A percentile compares a stretch with the other conserved stretches of the same genome.
Evolutionary conservation across 2,113 vertebrate genomes (phyloP).

Genomic region (Nothoprocta pentlandii): DNA sequence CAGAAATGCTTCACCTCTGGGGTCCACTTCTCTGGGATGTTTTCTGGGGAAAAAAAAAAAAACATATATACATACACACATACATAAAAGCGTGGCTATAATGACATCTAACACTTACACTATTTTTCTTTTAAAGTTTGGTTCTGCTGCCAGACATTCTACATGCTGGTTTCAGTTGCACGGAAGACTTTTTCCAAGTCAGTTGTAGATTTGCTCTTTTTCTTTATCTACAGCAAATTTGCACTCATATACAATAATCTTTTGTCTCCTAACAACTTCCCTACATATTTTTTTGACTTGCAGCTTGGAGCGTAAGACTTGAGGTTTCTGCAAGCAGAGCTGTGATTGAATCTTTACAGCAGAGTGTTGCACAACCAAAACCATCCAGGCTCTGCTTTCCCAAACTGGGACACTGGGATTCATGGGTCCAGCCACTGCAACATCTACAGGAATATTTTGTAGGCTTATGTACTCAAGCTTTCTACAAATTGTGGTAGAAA

Average conservation of each 20-base stretch:
- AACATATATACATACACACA: background rate
- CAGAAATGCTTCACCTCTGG: conserved; percentile 99
- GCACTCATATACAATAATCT: background rate
- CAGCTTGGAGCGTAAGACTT: background rate
- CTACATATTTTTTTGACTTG: background rate
- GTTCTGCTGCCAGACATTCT: background rate
- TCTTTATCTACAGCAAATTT: background rate
- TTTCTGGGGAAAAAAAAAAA: conserved; percentile 81
- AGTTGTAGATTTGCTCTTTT: background rate
- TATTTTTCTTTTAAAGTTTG: background rate
- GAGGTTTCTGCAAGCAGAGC: background rate
- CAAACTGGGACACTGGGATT: background rate
- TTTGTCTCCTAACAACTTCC: background rate
- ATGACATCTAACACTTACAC: background rate
- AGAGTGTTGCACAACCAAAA: background rate
- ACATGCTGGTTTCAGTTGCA: background rate
- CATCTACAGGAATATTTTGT: background rate
- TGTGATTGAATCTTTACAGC: background rate
- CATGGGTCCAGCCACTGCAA: background rate
- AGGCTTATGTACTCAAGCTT: background rate
- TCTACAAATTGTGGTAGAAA: background rate
- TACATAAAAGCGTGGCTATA: background rate
- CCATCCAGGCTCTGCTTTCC: background rate
- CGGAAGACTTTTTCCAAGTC: background rate
- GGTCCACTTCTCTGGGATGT: conserved; percentile 99